Evolutionary conservation across 2,797 vertebrate species (phyloP), one percentile per base, ranked within the genome.

Genomic region (Holocentrus rufus): DNA sequence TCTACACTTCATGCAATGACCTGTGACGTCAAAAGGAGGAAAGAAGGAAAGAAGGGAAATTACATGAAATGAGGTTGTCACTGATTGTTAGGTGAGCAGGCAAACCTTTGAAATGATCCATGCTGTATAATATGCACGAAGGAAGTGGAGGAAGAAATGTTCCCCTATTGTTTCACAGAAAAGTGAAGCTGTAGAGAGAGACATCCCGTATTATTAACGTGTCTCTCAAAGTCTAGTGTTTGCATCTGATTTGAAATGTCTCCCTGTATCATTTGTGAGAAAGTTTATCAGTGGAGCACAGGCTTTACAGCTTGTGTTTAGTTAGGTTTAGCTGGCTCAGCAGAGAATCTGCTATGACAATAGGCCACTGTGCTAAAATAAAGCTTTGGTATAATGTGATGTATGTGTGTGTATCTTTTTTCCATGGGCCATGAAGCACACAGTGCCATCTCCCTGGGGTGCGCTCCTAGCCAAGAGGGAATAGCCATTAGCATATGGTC

Each of bases 401-500:
- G 80, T 88, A 89, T 89, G 83, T 42, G 39, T 84, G 70, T 80
- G 85, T 86, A 71, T 85, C 65, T 82, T 79, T 77, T 67, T 63
- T 78, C 83, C 39, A 25, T 69, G 81, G 84, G 85, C 85, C 84
- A 82, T 69, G 89, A 87, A 87, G 83, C 82, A 69, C 81, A 86
- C 75, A 78, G 82, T 79, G 68, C 77, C 86, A 77, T 87, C 79
- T 91, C 92, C 89, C 88, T 62, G 72, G 91, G 86, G 91, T 86
- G 31, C 55, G 79, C 83, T 90, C 71, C n/a, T 88, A 92, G 86
- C 92, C 92, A 71, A 76, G 78, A 83, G 90, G 90, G 90, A 87
- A 89, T 91, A 92, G n/a, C 84, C 92, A 92, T 95, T 94, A 94
- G 92, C 93, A 92, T 85, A 92, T 88, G 88, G 83, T 92, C 89